Evolutionary conservation across 2,797 vertebrate genomes (phyloP).

Genomic region (Coregonus suidteri): DNA sequence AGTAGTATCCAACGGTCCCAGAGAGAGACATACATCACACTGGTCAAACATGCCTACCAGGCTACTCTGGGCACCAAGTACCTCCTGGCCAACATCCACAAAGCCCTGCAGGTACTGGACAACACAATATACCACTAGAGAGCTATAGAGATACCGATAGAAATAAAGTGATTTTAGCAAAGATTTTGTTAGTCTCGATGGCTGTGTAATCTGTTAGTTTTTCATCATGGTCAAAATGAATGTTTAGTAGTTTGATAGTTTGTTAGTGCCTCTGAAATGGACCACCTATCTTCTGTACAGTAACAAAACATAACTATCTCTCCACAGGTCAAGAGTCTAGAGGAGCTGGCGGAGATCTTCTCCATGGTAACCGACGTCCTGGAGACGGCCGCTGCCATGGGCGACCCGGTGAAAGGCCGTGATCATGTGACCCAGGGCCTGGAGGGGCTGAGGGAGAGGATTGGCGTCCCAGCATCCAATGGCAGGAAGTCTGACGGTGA

Average conservation of each 20-base stretch:
- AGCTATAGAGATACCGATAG: not conserved
- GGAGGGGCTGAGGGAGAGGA: slow-evolving; percentile 72
- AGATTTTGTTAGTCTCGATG: not conserved
- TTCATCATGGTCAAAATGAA: not conserved
- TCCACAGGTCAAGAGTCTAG: slow-evolving; percentile 71
- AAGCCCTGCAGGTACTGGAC: slow-evolving; percentile 79
- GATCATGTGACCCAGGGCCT: slow-evolving; percentile 76
- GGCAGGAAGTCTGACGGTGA: slow-evolving; percentile 73
- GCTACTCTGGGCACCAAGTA: slow-evolving; percentile 81
- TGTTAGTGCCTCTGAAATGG: not conserved
- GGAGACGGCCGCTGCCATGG: slow-evolving; percentile 75
- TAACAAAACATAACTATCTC: not conserved
- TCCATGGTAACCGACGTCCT: slow-evolving; percentile 70
- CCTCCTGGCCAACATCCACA: slow-evolving; percentile 75
- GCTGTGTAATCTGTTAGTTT: not conserved
- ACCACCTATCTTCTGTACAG: not conserved
- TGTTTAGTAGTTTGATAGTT: not conserved
- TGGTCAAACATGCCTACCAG: slow-evolving; percentile 92
- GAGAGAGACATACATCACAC: slow-evolving; percentile 71
- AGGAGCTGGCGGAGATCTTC: slow-evolving; percentile 81
- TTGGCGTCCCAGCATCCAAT: slow-evolving; percentile 71
- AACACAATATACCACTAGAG: slow-evolving; percentile 2
- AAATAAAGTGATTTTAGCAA: not conserved
- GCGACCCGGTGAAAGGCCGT: slow-evolving; percentile 68
- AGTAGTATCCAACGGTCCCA: slow-evolving; percentile 71